Percentiles rank a stretch among this genome's conserved stretches.
These are phyloP conservation scores for Ptychoptera contaminata DNA, from an alignment of 2,888 invertebrate genomes.

Conservation along the genomic window DNA sequence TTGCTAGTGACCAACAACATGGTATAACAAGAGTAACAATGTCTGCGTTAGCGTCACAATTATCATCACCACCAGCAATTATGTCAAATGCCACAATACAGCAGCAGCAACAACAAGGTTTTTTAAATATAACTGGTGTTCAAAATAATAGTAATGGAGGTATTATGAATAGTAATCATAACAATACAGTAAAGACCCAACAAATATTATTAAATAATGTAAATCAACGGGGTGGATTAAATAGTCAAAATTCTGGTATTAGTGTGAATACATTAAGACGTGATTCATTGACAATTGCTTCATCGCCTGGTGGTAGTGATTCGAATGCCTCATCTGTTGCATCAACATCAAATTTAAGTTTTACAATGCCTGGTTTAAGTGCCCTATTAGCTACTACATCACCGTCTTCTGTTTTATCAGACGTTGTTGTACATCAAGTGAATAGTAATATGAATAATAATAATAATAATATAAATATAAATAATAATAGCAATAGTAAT, in stretches of 20 bases:
- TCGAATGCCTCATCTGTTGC: conserved; percentile 30
- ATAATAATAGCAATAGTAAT: background rate
- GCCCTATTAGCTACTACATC: conserved; percentile 37
- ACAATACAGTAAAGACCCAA: conserved; percentile 12
- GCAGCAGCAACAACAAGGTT: conserved; percentile 3
- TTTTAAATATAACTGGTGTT: conserved; percentile 4
- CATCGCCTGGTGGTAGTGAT: conserved; percentile 27
- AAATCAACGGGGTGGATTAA: conserved; percentile 1
- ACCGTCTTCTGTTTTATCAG: conserved; percentile 18
- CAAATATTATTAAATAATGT: conserved; percentile 4
- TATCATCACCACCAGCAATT: conserved; percentile 30
- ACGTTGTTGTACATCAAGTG: background rate
- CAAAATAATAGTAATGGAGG: conserved; percentile 5
- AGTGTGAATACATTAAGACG: conserved; percentile 28
- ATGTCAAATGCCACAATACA: conserved; percentile 23
- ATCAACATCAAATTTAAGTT: conserved; percentile 30
- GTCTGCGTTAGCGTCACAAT: conserved; percentile 31
- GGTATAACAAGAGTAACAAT: conserved; percentile 24
- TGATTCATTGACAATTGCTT: conserved; percentile 32
- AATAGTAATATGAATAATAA: conserved; percentile 2
- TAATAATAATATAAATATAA: background rate
- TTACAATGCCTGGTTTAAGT: conserved; percentile 40
- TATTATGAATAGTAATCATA: conserved; percentile 13
- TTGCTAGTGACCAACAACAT: too few species aligned
- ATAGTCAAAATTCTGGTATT: conserved; percentile 22